Evolutionary conservation across 1,140 invertebrate genomes (phyloP), one percentile per base, ranked within the genome.

Genomic region (Daktulosphaira vitifoliae): DNA sequence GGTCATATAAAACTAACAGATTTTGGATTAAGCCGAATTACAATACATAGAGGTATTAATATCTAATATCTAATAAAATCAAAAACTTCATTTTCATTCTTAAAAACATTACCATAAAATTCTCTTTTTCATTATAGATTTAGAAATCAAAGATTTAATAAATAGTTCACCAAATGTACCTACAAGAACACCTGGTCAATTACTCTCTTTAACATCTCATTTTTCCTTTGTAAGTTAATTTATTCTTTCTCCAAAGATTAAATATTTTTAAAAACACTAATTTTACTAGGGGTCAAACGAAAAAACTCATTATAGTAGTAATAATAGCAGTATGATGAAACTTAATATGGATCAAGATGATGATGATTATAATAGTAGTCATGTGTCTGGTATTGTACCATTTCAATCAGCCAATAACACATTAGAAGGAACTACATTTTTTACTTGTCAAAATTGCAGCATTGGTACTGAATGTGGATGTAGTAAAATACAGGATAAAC

Each of bases 1-100:
- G 96, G 96, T 1, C 96, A 99, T 76, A 87, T 99, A 0, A 99
- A 98, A 76, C 78, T 99, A 25, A 98, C 96, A 3, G 96, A 99
- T 79, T 99, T 99, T 83, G 96, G 96, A 9, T 78, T 98, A 1
- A 96, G 92, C 67, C 89, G 87, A 75, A 88, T 97, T 67, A 82
- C 84, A 70, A 76, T 68, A 67, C 81, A 82, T 67, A 78, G 81
- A 80, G 81, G 82, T 81, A 50, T n/a, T 16, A 52, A 8, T 22
- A 5, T 8, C 15, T n/a, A n/a, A n/a, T n/a, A n/a, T 26, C 44
- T 39, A 13, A 42, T 39, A 7, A 56, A 23, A 8, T 6, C 25
- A 52, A 26, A 9, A 23, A 23, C 4, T 23, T 8, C 25, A 22
- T 23, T 52, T 7, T 15, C 13, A 33, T 33, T 5, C 11, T 11